Evolutionary conservation across 1,140 invertebrate species (phyloP), one percentile per base, ranked within the genome.

Genomic region (Papilio aristodemus): DNA sequence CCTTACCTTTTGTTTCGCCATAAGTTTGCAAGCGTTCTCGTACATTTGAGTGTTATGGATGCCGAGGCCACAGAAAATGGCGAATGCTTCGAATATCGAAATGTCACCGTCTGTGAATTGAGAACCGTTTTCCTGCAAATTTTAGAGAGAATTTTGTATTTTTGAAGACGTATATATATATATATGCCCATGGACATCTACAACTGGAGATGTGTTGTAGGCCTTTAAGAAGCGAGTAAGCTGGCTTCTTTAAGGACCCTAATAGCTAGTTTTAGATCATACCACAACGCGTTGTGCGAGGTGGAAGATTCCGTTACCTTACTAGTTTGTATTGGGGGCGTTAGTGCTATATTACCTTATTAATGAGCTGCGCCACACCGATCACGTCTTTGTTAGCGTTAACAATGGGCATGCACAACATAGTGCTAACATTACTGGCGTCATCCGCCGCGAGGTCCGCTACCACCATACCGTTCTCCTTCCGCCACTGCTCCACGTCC

Each of bases 21-120:
- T 98, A n/a, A 99, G 92, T 86, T 97, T 96, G 89, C 97, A 97
- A 14, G 97, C 97, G 71, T 97, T 97, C 87, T 99, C 98, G 89
- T 98, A 99, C 95, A 98, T 98, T 86, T 98, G 97, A 0, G 98
- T 99, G 85, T 99, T 99, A 88, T 99, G 97, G 67, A 99, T 99
- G 0, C 98, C 98, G 54, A 99, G 93, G 4, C 98, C 98, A 86
- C 97, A 99, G 88, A 99, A 99, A 71, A 99, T 98, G 36, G 97
- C 97, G 90, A 99, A 99, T 1, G 98, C 98, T 92, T 99, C 96
- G 81, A 98, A 97, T 79, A 97, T 95, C 1, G 96, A 97, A 27
- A 97, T 96, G 87, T 98, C 97, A 17, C 95, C 95, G 67, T 98
- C 96, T 10, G 95, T 96, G 79, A 98, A 98, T 17, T 96, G 95